Evolutionary conservation across 1,140 invertebrate genomes (phyloP).

Genomic region (Tribolium castaneum): DNA sequence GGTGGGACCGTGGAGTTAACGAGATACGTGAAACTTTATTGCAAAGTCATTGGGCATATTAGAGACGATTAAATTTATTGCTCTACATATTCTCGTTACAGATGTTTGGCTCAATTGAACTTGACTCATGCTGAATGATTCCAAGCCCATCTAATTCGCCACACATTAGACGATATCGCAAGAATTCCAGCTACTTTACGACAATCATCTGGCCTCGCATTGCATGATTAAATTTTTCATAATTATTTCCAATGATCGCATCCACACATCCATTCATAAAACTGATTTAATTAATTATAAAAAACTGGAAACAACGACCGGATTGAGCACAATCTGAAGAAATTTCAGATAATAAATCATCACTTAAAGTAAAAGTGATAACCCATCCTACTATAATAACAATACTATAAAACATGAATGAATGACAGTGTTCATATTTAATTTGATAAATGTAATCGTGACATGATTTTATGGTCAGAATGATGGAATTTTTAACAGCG

Average conservation of each 20-base stretch:
- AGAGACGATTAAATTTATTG: slow-evolving; percentile 37
- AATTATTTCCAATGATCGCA: neutral
- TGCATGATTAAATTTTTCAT: no score
- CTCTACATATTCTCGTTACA: slow-evolving; percentile 31
- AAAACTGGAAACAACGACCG: neutral
- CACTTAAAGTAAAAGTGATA: neutral
- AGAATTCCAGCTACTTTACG: slow-evolving; percentile 34
- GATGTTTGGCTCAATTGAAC: slow-evolving; percentile 34
- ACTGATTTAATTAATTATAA: neutral
- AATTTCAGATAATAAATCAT: neutral
- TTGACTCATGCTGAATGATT: slow-evolving; percentile 36
- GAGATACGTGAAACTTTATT: slow-evolving; percentile 32
- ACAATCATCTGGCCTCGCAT: neutral
- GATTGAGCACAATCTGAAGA: neutral
- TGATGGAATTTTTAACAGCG: slow-evolving; percentile 11
- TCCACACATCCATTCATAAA: neutral
- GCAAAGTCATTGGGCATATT: slow-evolving; percentile 11
- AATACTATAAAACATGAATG: slow-evolving; percentile 28
- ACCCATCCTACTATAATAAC: slow-evolving; percentile 14
- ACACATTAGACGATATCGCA: slow-evolving; percentile 32
- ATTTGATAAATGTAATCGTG: slow-evolving; percentile 8
- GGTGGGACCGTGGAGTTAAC: slow-evolving; percentile 7
- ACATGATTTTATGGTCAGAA: neutral
- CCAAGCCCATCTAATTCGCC: slow-evolving; percentile 30
- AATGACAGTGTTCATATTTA: slow-evolving; percentile 12